phyloP scores from a whole-genome alignment of 2,797 vertebrate species.

The Onychomys arenicola region DNA sequence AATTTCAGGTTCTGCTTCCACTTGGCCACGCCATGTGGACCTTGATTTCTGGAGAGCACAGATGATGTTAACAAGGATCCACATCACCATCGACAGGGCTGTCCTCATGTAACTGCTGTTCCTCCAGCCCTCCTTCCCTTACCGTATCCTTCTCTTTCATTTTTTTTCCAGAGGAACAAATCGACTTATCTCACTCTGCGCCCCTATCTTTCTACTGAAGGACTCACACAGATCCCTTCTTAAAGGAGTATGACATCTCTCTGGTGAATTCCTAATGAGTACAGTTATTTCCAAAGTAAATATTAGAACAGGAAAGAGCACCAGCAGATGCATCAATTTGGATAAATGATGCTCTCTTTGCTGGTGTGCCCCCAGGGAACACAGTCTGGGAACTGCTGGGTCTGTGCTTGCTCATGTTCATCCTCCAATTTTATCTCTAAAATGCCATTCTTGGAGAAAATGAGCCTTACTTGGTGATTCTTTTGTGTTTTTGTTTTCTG shows the following conservation, averaged over 20 bases:
- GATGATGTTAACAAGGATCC: not conserved
- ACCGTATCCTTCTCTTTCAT: not conserved
- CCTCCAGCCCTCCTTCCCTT: not conserved
- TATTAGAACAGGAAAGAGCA: constrained; percentile 3
- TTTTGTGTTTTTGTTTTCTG: not conserved
- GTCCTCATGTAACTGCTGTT: not conserved
- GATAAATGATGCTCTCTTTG: not conserved
- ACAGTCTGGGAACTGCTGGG: not conserved
- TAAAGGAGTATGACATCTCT: not conserved
- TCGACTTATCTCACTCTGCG: not conserved
- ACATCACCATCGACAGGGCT: fast-evolving
- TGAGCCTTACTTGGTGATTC: not conserved
- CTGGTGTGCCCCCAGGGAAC: not conserved
- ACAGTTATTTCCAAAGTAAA: constrained; percentile 17
- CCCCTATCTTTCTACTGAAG: not conserved
- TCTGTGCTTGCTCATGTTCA: not conserved
- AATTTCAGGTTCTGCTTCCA: not conserved
- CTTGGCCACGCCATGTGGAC: fast-evolving
- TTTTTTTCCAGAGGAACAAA: not conserved
- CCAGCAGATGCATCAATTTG: not conserved
- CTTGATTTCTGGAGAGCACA: not conserved
- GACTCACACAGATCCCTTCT: not conserved
- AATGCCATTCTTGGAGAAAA: not conserved
- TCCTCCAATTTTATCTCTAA: constrained; percentile 10
- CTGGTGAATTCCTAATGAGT: not conserved